These are phyloP conservation scores for Oryzias melastigma DNA, from an alignment of 2,113 vertebrate genomes.

Conservation along the genomic window DNA sequence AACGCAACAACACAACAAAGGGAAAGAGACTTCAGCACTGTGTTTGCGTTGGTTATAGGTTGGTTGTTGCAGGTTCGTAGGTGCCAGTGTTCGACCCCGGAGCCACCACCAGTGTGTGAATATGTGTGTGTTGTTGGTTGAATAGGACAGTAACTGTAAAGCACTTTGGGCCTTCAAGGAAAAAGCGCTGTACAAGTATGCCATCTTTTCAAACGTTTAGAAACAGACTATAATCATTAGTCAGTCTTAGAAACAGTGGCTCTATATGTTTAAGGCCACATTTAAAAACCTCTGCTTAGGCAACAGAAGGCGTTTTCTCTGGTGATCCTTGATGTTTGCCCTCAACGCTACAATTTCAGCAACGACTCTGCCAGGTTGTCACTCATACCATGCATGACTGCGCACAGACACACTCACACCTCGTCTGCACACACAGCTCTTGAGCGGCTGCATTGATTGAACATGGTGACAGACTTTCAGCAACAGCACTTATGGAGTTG, in stretches of 20 bases:
- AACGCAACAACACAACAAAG: too few relatives aligned
- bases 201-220: not conserved
- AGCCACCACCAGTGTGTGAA: too few relatives aligned
- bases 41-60: too few relatives aligned
- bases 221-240: not conserved
- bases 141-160: too few relatives aligned
- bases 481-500: slow-evolving; percentile 27
- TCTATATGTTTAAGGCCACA: not conserved
- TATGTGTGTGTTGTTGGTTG: too few relatives aligned
- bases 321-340: slow-evolving; percentile 12
- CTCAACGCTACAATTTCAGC: slow-evolving; percentile 14
- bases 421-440: slow-evolving; percentile 33
- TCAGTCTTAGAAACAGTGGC: not conserved
- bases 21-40: too few relatives aligned
- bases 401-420: slow-evolving; percentile 25
- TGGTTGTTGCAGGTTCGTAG: too few relatives aligned
- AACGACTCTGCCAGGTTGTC: slow-evolving; percentile 22
- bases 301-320: slow-evolving; percentile 10
- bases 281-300: slow-evolving; percentile 1
- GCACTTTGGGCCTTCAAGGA: too few relatives aligned
- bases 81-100: too few relatives aligned
- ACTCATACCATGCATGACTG: slow-evolving; percentile 46
- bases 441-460: slow-evolving; percentile 49
- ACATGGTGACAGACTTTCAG: slow-evolving; percentile 42
- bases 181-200: too few relatives aligned